Conservation (phyloP, 2,888 invertebrate species). For the Dynastes hyllus region DNA sequence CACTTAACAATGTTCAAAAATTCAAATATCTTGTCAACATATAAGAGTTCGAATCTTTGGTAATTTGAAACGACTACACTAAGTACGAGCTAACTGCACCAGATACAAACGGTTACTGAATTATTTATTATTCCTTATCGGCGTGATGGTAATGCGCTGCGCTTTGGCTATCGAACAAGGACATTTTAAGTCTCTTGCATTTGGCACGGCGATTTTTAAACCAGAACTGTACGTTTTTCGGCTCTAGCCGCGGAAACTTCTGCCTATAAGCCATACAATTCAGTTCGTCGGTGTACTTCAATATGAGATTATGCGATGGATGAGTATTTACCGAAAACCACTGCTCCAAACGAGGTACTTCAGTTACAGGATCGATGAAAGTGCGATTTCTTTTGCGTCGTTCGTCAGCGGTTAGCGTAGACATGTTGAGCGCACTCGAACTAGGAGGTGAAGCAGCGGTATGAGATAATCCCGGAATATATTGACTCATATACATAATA, state of each 20-base stretch:
- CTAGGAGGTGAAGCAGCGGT: conserved; percentile 74
- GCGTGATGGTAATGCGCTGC: conserved; percentile 78
- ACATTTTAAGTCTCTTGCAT: conserved; percentile 96
- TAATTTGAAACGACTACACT: conserved; percentile 52
- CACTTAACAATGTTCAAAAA: conserved; percentile 55
- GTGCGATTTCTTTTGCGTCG: conserved; percentile 96
- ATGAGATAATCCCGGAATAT: conserved; percentile 78
- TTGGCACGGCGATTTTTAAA: conserved; percentile 99
- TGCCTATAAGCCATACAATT: conserved; percentile 98
- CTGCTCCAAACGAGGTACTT: conserved; percentile 94
- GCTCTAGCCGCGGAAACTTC: conserved; percentile 98
- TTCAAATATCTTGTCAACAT: conserved; percentile 55
- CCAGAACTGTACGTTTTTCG: conserved; percentile 99
- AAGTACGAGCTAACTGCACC: conserved; percentile 49
- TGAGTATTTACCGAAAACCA: conserved; percentile 99
- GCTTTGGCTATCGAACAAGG: conserved; percentile 84
- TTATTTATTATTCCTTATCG: conserved; percentile 72
- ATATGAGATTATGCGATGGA: conserved; percentile 97
- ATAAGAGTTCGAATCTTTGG: conserved; percentile 57
- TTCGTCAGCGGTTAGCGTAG: conserved; percentile 84
- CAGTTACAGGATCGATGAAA: conserved; percentile 99
- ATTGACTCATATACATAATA: conserved; percentile 94
- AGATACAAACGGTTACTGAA: conserved; percentile 26
- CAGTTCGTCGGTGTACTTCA: conserved; percentile 97
- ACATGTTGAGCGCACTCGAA: conserved; percentile 75